Percentiles rank a stretch among this genome's conserved stretches.
Evolutionary conservation across 2,113 vertebrate species (phyloP).

Genomic region (Elephantulus edwardii): DNA sequence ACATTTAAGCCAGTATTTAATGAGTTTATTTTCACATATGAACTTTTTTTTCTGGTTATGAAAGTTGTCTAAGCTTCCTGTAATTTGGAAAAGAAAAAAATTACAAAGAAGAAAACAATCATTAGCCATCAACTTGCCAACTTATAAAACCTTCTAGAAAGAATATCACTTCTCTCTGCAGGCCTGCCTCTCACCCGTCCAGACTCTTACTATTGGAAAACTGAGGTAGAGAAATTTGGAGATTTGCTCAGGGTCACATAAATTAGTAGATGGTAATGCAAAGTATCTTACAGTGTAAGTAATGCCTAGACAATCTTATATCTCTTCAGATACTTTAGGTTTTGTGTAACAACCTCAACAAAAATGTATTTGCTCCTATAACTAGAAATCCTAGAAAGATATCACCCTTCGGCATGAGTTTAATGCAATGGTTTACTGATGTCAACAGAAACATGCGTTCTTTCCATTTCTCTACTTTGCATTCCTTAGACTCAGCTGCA

Average conservation of each 20-base stretch:
- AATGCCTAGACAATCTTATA: background rate
- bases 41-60: slow-evolving; percentile 10
- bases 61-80: background rate
- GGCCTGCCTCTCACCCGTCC: background rate
- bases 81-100: slow-evolving; percentile 43
- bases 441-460: background rate
- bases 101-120: slow-evolving; percentile 36
- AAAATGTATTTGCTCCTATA: background rate
- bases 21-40: background rate
- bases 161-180: background rate
- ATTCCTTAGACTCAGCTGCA: background rate
- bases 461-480: background rate
- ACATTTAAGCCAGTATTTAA: background rate
- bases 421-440: background rate
- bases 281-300: too few relatives aligned
- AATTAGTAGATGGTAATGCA: background rate
- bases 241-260: background rate
- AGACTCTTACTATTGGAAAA: background rate
- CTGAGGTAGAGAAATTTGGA: background rate
- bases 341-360: slow-evolving; percentile 4
- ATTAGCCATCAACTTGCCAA: background rate
- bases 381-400: background rate
- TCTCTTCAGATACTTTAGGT: background rate
- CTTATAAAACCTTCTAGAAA: background rate
- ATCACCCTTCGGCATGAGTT: background rate